phyloP scores from a whole-genome alignment of 2,113 vertebrate genomes.

The Pangasianodon hypophthalmus region DNA sequence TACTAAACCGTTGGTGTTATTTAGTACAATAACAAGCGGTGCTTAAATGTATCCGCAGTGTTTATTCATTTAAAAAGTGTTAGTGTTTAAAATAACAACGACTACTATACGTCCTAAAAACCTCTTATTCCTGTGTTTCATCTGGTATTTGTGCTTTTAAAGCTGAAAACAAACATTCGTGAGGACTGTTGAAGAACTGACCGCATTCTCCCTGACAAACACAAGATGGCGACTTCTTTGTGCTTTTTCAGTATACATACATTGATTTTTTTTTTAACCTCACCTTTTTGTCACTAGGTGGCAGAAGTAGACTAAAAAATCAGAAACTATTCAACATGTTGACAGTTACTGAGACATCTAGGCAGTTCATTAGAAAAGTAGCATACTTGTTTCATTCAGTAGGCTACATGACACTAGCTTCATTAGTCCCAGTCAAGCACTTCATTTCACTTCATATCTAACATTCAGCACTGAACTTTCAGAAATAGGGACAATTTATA shows the following conservation, averaged over 20 bases:
- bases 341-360: background rate
- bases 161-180: background rate
- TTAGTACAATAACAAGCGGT: background rate
- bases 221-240: constrained; percentile 36
- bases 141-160: background rate
- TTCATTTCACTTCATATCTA: no score
- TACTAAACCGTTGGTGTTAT: background rate
- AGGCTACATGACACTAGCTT: background rate
- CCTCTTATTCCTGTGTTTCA: background rate
- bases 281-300: background rate
- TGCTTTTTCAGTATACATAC: background rate
- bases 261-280: background rate
- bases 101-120: accelerated
- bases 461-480: background rate
- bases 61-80: background rate
- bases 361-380: background rate
- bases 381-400: background rate
- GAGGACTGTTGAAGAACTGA: background rate
- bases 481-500: background rate
- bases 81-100: background rate
- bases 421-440: background rate
- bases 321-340: background rate
- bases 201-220: constrained; percentile 1
- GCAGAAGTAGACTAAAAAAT: constrained; percentile 1
- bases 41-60: background rate